Base-by-base conservation (phyloP, 2,113 vertebrate species). In the Spilogale gracilis region DNA sequence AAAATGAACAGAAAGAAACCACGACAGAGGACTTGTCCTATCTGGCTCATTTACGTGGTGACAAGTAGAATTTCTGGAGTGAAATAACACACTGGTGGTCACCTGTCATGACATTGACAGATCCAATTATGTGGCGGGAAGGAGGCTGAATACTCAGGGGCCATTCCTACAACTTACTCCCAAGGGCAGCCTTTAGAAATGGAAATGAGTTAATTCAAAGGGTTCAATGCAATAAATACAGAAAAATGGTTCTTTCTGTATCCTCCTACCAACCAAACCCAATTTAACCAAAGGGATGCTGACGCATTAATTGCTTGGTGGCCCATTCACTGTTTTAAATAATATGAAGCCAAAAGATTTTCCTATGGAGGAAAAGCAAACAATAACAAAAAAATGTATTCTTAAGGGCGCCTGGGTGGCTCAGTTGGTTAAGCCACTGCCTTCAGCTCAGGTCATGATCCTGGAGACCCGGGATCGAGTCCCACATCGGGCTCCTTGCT, bases 291-390 rank as follows among this genome's bases (percentile, higher is more conserved):
- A 95, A 80, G 10, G 61, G 63, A 96, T 88, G 30, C 56, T 32
- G 54, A 93, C 30, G 87, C 88, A 83, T 67, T 65, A 30, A 86
- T 2, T 73, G 79, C 38, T 96, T 30, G 94, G 43, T 60, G 84
- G 56, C 14, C 79, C 80, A 1, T 63, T 84, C 30, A 87, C 20
- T 56, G 7, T 91, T 95, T 94, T 87, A 93, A 96, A 96, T 74
- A 32, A 56, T 32, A 90, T 79, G 76, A 87, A 82, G n/a, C 74
- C 48, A 74, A 83, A 67, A 4, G 30, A 56, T 74, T 95, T 97
- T 96, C 56, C 91, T 87, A 90, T 45, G 79, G 63, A 92, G 30
- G 48, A 67, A 93, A 86, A 52, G 5, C 5, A 56, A 54, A 20
- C 65, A 21, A 60, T 43, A 60, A 11, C 56, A 48, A 61, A 17